Conservation (phyloP, 2,888 invertebrate genomes). For the Volucella inanis region DNA sequence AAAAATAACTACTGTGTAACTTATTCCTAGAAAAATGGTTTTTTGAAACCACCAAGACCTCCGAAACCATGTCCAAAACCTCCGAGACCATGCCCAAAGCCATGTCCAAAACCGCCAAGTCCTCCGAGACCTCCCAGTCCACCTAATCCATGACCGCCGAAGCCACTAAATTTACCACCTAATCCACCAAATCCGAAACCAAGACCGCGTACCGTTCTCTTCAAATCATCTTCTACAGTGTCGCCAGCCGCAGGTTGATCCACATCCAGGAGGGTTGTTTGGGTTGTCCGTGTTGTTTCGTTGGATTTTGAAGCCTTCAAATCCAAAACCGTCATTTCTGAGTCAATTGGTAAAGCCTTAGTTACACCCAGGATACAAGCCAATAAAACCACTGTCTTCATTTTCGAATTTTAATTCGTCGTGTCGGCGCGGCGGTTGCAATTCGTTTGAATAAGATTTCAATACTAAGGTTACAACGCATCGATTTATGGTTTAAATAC, state of each 20-base stretch:
- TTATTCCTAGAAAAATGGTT: constrained; percentile 72
- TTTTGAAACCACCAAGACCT: constrained; percentile 72
- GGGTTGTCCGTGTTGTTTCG: constrained; percentile 70
- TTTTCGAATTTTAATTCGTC: neutral
- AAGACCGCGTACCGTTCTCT: constrained; percentile 76
- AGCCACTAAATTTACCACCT: constrained; percentile 67
- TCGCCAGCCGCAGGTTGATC: constrained; percentile 43
- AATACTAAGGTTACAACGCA: constrained; percentile 26
- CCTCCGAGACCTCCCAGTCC: constrained; percentile 66
- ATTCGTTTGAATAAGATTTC: neutral
- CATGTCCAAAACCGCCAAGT: constrained; percentile 60
- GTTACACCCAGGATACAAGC: constrained; percentile 74
- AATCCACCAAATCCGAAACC: constrained; percentile 55
- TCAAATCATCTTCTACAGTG: constrained; percentile 38
- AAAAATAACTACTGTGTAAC: too few species aligned
- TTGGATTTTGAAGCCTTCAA: constrained; percentile 3
- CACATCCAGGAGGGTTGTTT: constrained; percentile 77
- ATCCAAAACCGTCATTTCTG: neutral
- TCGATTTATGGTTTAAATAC: constrained; percentile 23
- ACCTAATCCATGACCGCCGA: constrained; percentile 74
- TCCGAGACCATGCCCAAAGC: constrained; percentile 60
- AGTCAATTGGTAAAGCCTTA: constrained; percentile 15
- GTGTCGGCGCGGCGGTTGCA: neutral
- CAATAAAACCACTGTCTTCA: constrained; percentile 38
- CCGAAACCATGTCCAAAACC: constrained; percentile 75